Base-by-base conservation (phyloP, 2,797 vertebrate species). In the Crenuchus spilurus region DNA sequence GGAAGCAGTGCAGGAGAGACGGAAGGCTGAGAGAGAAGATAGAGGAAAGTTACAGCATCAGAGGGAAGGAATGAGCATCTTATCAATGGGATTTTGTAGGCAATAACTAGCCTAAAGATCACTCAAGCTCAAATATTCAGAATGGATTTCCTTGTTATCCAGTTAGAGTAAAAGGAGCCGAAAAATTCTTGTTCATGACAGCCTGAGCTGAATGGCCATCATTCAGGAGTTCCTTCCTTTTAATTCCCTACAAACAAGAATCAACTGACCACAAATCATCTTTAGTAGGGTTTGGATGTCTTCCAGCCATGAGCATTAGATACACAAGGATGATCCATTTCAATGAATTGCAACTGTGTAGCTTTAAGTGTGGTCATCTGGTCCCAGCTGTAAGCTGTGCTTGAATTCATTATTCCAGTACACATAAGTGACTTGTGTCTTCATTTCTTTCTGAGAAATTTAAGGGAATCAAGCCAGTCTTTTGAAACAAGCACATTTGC, bases 1-100 rank as follows among this genome's bases (percentile, higher is more conserved):
- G 57, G 70, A 54, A 35, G n/a, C 16, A 9, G 61, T 37, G 52
- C 41, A 51, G 51, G 60, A 55, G 44, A 20, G 42, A 62, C 68
- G 49, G 60, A 63, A 44, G 69, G 35, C 35, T 74, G 64, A 68
- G 33, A 52, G 65, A 63, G n/a, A 57, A 66, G 70, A 76, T 58
- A 68, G 42, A 18, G 54, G 14, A 62, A 60, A 49, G 41, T 26
- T 49, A 30, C 46, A 74, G 49, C 5, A 26, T 65, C 28, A 57
- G 18, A 57, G 16, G 6, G 20, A 44, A 13, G 60, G 60, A 63
- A 63, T 9, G 11, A 30, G 22, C 13, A 6, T 48, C 28, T 48
- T 7, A 18, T 46, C 42, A 65, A 48, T 48, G 42, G 41, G 26
- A 18, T 3, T 64, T 64, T 64, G 11, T 51, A 3, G 51, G 48